Evolutionary conservation across 2,888 invertebrate genomes (phyloP).

Genomic region (Dryocosmus kuriphilus): DNA sequence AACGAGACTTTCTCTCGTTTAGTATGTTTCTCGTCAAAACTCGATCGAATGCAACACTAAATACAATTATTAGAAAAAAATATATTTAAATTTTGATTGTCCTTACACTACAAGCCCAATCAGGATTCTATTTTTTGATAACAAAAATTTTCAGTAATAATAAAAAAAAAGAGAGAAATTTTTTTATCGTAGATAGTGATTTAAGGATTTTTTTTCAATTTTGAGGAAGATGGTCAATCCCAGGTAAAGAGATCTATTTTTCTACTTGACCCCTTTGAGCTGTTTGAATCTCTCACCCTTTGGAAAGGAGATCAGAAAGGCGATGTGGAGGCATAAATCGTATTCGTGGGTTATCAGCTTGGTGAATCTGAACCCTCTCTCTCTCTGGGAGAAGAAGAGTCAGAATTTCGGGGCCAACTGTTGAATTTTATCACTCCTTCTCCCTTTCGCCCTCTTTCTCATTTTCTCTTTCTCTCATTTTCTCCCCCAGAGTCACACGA

Average conservation of each 20-base stretch:
- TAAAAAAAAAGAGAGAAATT: too few species aligned
- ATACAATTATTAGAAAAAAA: too few species aligned
- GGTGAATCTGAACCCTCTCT: constrained; percentile 48
- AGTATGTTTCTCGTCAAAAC: too few species aligned
- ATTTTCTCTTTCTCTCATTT: constrained; percentile 59
- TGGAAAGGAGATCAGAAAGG: neutral
- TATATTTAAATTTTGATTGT: too few species aligned
- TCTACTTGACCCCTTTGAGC: neutral
- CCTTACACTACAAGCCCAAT: too few species aligned
- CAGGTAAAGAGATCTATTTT: neutral
- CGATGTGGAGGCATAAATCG: constrained; percentile 51
- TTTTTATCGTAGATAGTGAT: too few species aligned
- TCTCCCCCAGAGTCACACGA: constrained; percentile 49
- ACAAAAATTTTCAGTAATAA: too few species aligned
- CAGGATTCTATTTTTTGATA: too few species aligned
- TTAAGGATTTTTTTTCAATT: too few species aligned
- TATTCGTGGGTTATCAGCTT: constrained; percentile 56
- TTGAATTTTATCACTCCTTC: constrained; percentile 62
- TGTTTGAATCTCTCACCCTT: neutral
- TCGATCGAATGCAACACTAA: too few species aligned
- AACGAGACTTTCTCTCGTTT: too few species aligned
- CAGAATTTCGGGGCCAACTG: constrained; percentile 56
- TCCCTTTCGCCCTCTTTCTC: constrained; percentile 55
- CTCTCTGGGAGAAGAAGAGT: constrained; percentile 47
- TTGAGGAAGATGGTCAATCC: neutral